Evolutionary conservation across 1,140 invertebrate genomes (phyloP).

Genomic region (Nephotettix cincticeps): DNA sequence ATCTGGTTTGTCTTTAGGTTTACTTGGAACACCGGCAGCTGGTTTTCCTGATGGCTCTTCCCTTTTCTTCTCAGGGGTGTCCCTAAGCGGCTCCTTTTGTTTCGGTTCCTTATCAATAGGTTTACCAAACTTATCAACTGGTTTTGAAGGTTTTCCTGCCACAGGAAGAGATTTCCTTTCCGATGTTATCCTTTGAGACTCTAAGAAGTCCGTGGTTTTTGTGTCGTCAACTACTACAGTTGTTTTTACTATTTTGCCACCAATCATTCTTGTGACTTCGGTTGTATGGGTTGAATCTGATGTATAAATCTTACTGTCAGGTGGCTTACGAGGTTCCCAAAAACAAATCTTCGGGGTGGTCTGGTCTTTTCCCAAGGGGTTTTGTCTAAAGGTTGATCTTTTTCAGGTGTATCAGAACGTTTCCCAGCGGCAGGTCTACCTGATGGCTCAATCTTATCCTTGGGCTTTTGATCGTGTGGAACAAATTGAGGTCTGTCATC

Average conservation of each 20-base stretch:
- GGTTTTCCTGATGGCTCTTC: neutral
- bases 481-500: neutral
- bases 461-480: neutral
- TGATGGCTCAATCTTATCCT: neutral
- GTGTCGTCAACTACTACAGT: slow-evolving; percentile 10
- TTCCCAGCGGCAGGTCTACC: slow-evolving; percentile 4
- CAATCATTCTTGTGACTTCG: slow-evolving; percentile 33
- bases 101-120: neutral
- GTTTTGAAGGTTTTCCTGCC: slow-evolving; percentile 22
- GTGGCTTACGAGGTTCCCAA: neutral
- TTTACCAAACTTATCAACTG: slow-evolving; percentile 8
- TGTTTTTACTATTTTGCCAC: slow-evolving; percentile 33
- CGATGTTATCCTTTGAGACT: neutral
- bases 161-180: neutral
- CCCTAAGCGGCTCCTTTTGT: neutral
- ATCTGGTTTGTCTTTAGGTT: slow-evolving; percentile 3
- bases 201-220: neutral
- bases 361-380: neutral
- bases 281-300: neutral
- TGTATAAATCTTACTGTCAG: neutral
- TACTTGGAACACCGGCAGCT: neutral
- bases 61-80: neutral
- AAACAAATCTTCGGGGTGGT: slow-evolving; percentile 7
- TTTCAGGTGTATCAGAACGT: neutral
- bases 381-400: neutral